Conservation (phyloP, 2,888 invertebrate genomes). For the Gari tellinella region DNA sequence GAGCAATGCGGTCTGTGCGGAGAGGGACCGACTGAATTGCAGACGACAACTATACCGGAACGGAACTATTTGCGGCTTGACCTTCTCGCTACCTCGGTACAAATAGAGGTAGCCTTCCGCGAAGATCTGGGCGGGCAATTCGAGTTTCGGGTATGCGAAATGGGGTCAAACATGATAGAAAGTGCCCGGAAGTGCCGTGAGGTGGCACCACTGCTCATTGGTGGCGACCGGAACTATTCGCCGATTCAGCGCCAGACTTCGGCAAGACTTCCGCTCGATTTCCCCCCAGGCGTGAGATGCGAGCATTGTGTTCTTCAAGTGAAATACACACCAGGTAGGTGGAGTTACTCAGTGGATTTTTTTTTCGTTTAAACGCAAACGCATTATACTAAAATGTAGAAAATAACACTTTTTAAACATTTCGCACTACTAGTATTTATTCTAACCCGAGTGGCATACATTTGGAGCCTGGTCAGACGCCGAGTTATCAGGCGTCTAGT, state of each 20-base stretch:
- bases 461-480: too few species aligned
- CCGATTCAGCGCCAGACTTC: constrained; percentile 2
- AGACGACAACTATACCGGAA: constrained; percentile 12
- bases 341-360: too few species aligned
- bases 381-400: too few species aligned
- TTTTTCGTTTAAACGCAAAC: too few species aligned
- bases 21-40: constrained; percentile 20
- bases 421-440: too few species aligned
- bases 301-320: constrained; percentile 44
- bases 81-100: constrained; percentile 5
- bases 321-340: constrained; percentile 39
- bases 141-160: constrained; percentile 28
- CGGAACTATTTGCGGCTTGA: constrained; percentile 23
- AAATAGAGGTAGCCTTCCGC: constrained; percentile 27
- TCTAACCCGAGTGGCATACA: too few species aligned
- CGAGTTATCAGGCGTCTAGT: too few species aligned
- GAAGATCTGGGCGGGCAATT: constrained; percentile 15
- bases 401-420: too few species aligned
- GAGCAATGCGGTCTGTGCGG: constrained; percentile 30
- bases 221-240: constrained; percentile 1
- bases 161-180: constrained; percentile 11
- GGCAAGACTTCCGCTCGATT: constrained; percentile 14
- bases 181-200: constrained; percentile 13
- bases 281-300: constrained; percentile 32
- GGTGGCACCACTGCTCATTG: constrained; percentile 26